These are phyloP conservation scores for Heliconius sara DNA, from an alignment of 2,888 invertebrate genomes.

Conservation along the genomic window DNA sequence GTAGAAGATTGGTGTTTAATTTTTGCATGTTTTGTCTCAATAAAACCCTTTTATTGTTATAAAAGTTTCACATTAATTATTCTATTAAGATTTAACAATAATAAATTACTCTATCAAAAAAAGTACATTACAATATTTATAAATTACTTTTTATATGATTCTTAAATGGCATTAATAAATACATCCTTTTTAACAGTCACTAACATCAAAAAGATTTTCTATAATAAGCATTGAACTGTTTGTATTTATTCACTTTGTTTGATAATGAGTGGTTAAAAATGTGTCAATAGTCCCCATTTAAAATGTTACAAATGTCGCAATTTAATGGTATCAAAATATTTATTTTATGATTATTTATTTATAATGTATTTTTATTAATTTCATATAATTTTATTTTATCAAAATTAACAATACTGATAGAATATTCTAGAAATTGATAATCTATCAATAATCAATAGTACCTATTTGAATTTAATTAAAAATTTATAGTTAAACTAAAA, in stretches of 20 bases:
- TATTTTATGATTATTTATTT: conserved; percentile 13
- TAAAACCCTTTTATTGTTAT: no score
- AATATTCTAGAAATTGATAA: conserved; percentile 12
- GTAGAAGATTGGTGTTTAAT: no score
- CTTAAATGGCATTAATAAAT: no score
- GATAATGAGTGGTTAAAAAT: conserved; percentile 14
- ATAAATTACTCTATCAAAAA: background rate
- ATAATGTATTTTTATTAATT: background rate
- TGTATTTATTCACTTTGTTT: conserved; percentile 12
- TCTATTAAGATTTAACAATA: no score
- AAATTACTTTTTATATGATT: no score
- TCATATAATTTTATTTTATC: background rate
- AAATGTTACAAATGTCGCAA: conserved; percentile 23
- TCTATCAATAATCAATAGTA: background rate
- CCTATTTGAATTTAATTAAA: no score
- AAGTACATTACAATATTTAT: background rate
- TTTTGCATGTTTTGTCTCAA: no score
- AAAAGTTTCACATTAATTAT: no score
- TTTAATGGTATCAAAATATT: conserved; percentile 4
- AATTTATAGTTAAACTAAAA: background rate
- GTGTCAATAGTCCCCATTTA: conserved; percentile 1
- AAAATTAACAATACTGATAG: background rate
- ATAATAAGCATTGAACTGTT: conserved; percentile 2
- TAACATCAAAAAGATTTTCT: background rate
- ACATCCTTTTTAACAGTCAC: background rate